These are phyloP conservation scores for Netelia melanura DNA, from an alignment of 2,888 invertebrate species.

Conservation along the genomic window DNA sequence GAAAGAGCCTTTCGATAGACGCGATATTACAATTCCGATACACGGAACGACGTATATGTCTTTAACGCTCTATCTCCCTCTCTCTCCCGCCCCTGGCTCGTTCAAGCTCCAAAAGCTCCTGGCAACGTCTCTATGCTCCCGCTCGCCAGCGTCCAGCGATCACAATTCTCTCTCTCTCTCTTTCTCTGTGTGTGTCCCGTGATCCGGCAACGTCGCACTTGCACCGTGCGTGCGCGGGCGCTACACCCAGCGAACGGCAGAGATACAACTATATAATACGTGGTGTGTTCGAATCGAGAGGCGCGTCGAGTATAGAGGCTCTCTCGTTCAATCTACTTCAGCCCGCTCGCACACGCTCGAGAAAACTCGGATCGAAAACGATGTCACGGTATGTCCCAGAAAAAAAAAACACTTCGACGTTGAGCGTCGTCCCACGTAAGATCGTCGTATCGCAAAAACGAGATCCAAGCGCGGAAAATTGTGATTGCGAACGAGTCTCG, in stretches of 20 bases:
- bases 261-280: constrained; percentile 49
- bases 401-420: background rate
- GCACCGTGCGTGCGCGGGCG: constrained; percentile 67
- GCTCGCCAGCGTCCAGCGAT: constrained; percentile 53
- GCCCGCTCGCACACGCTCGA: background rate
- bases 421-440: background rate
- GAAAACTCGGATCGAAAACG: background rate
- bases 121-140: constrained; percentile 17
- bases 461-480: constrained; percentile 5
- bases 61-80: constrained; percentile 22
- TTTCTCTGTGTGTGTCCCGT: constrained; percentile 27
- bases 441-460: constrained; percentile 29
- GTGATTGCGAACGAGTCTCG: background rate
- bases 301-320: background rate
- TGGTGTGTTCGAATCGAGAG: constrained; percentile 22
- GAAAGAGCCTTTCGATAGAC: no score
- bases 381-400: background rate
- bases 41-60: constrained; percentile 8
- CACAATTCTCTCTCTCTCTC: constrained; percentile 39
- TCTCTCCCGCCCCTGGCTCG: constrained; percentile 4
- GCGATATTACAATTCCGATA: no score
- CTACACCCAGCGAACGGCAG: constrained; percentile 48
- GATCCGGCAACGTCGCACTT: constrained; percentile 72
- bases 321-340: background rate
- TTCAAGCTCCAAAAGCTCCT: background rate